phyloP scores from a whole-genome alignment of 2,888 invertebrate genomes.

The Opisthograptis luteolata region DNA sequence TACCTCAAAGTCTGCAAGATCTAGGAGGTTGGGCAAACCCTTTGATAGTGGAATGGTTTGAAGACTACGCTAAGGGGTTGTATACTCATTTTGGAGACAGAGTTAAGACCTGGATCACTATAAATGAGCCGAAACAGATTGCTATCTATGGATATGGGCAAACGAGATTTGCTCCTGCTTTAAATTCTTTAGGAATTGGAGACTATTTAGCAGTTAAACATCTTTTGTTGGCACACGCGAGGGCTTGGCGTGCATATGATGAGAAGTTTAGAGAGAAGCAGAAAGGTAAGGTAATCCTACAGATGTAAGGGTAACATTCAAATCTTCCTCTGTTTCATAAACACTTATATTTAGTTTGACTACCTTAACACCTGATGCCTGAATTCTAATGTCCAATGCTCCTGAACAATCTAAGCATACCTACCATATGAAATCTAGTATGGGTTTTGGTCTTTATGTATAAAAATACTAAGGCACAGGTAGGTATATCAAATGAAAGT shows the following conservation, averaged over 20 bases:
- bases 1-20: constrained; percentile 81
- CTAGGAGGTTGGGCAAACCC: constrained; percentile 84
- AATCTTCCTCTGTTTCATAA: too few relatives aligned
- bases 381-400: too few relatives aligned
- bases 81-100: constrained; percentile 76
- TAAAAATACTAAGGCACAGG: too few relatives aligned
- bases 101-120: constrained; percentile 84
- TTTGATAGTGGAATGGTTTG: constrained; percentile 73
- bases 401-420: too few relatives aligned
- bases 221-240: constrained; percentile 84
- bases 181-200: constrained; percentile 70
- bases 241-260: constrained; percentile 74
- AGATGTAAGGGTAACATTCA: too few relatives aligned
- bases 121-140: constrained; percentile 83
- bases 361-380: too few relatives aligned
- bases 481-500: too few relatives aligned
- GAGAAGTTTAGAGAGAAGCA: constrained; percentile 59
- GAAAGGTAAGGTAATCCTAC: constrained; percentile 47
- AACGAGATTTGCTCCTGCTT: constrained; percentile 59
- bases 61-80: constrained; percentile 74
- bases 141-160: constrained; percentile 73
- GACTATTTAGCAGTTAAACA: constrained; percentile 81
- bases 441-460: too few relatives aligned
- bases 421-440: too few relatives aligned
- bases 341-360: too few relatives aligned